phyloP scores from a whole-genome alignment of 2,888 invertebrate genomes.

The Mythimna lalbum region DNA sequence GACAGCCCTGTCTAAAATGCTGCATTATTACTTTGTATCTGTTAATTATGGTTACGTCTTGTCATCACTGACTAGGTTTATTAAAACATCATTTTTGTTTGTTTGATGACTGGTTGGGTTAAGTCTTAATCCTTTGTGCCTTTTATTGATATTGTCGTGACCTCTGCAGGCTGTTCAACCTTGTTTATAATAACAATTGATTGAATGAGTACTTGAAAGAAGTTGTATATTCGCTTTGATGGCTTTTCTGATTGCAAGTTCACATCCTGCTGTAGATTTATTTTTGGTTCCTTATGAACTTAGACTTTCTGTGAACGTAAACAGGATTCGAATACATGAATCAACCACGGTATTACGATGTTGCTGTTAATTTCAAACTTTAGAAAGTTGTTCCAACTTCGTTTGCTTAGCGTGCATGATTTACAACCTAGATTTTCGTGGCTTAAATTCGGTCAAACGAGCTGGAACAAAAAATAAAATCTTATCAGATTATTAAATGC shows the following conservation, averaged over 20 bases:
- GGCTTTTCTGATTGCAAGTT: conserved; percentile 37
- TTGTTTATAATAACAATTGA: conserved; percentile 8
- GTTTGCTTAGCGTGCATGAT: conserved; percentile 8
- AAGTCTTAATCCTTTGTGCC: conserved; percentile 10
- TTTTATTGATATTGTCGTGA: conserved; percentile 14
- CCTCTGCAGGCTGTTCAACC: conserved; percentile 22
- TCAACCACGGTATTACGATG: conserved; percentile 10
- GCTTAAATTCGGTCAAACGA: conserved; percentile 15
- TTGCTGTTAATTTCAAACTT: conserved; percentile 11
- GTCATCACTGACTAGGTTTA: conserved; percentile 39
- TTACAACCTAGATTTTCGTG: background rate
- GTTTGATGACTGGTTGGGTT: background rate
- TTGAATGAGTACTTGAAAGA: conserved; percentile 29
- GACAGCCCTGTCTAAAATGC: conserved; percentile 43
- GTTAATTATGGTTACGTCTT: conserved; percentile 46
- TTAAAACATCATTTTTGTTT: conserved; percentile 31
- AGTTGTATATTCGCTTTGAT: conserved; percentile 42
- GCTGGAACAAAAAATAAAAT: conserved; percentile 12
- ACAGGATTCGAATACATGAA: conserved; percentile 27
- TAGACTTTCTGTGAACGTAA: conserved; percentile 29
- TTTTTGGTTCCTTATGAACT: conserved; percentile 40
- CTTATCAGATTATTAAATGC: conserved; percentile 25
- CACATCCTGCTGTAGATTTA: conserved; percentile 43
- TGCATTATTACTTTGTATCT: conserved; percentile 47
- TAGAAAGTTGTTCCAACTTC: conserved; percentile 5